Percentiles rank a stretch among this genome's conserved stretches.
Conservation (phyloP, 2,888 invertebrate species). For the Ochropleura leucogaster region DNA sequence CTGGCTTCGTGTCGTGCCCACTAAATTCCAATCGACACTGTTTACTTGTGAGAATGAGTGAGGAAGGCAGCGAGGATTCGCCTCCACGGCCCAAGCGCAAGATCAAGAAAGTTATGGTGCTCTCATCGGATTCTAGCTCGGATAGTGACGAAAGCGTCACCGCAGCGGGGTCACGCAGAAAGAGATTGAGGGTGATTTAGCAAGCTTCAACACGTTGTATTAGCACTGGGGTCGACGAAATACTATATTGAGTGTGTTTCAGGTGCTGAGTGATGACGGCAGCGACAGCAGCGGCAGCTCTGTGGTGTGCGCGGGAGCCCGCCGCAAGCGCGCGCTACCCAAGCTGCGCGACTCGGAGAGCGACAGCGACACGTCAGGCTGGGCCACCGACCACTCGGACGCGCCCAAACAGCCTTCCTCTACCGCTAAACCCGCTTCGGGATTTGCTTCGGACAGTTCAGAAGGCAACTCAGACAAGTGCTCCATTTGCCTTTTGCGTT, state of each 20-base stretch:
- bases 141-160: slow-evolving; percentile 87
- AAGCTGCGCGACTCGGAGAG: slow-evolving; percentile 81
- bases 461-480: slow-evolving; percentile 95
- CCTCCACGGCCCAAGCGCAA: slow-evolving; percentile 81
- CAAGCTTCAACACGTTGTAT: slow-evolving; percentile 30
- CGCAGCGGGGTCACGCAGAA: slow-evolving; percentile 82
- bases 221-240: slow-evolving; percentile 13
- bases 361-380: slow-evolving; percentile 82
- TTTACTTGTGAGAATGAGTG: slow-evolving; percentile 82
- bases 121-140: slow-evolving; percentile 81
- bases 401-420: slow-evolving; percentile 54
- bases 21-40: slow-evolving; percentile 74
- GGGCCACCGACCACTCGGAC: slow-evolving; percentile 75
- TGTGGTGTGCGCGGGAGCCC: slow-evolving; percentile 73
- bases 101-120: slow-evolving; percentile 80
- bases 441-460: slow-evolving; percentile 91
- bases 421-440: slow-evolving; percentile 70
- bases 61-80: slow-evolving; percentile 82
- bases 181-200: slow-evolving; percentile 85
- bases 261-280: slow-evolving; percentile 90
- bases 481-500: slow-evolving; percentile 96
- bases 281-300: slow-evolving; percentile 85
- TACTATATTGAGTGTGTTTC: slow-evolving; percentile 64
- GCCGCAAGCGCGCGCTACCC: slow-evolving; percentile 80
- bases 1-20: slow-evolving; percentile 84